Evolutionary conservation across 2,888 invertebrate species (phyloP).

Genomic region (Harmothoe impar): DNA sequence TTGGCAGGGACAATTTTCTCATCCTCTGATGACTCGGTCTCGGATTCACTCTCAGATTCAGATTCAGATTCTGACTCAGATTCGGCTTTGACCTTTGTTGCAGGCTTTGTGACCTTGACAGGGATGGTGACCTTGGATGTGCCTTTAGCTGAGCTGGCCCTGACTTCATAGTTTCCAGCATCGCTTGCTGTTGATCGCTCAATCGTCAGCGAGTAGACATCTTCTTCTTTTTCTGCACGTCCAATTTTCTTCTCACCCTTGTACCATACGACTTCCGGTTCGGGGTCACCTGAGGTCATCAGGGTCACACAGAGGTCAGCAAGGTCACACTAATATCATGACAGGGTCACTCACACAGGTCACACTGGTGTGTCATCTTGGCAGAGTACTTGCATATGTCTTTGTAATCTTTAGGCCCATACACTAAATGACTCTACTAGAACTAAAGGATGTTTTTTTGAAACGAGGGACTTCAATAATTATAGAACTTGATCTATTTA

Average conservation of each 20-base stretch:
- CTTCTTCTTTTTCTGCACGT: conserved; percentile 65
- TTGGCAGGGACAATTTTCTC: background rate
- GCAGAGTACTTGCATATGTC: too few relatives aligned
- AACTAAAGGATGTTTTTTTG: too few relatives aligned
- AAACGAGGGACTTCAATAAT: too few relatives aligned
- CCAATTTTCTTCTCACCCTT: conserved; percentile 72
- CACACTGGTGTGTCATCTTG: too few relatives aligned
- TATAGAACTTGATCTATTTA: too few relatives aligned
- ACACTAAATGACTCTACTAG: too few relatives aligned
- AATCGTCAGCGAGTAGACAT: conserved; percentile 73
- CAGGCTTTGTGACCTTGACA: background rate
- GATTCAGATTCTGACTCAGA: background rate
- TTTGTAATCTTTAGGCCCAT: too few relatives aligned
- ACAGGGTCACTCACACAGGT: too few relatives aligned
- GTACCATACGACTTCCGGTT: conserved; percentile 78
- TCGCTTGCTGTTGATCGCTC: conserved; percentile 71
- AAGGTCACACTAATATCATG: background rate
- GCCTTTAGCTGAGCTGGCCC: conserved; percentile 72
- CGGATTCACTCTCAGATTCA: background rate
- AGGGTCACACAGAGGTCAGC: conserved; percentile 45
- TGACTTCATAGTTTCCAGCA: conserved; percentile 74
- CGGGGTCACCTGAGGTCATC: conserved; percentile 64
- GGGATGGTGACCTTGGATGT: conserved; percentile 63
- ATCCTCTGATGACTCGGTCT: background rate
- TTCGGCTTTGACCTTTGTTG: background rate